phyloP scores from a whole-genome alignment of 2,797 vertebrate genomes.

The Macropus fuliginosus region DNA sequence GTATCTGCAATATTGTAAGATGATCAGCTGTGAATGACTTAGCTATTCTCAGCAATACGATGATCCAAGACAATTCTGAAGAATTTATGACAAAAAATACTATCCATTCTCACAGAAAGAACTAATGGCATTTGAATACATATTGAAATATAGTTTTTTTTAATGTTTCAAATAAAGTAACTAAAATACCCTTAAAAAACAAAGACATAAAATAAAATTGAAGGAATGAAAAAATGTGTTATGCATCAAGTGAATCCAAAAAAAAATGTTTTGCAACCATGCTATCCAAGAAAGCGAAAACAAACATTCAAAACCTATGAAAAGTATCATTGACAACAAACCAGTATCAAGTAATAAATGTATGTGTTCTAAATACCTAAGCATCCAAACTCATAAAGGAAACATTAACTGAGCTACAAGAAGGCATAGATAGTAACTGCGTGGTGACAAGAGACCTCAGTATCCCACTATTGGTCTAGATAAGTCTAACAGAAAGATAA shows the following conservation, averaged over 20 bases:
- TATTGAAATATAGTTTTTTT: too few species aligned
- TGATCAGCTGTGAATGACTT: too few species aligned
- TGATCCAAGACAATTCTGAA: too few species aligned
- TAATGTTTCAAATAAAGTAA: too few species aligned
- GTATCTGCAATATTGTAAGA: too few species aligned
- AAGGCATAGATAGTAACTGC: background rate
- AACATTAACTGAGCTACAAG: background rate
- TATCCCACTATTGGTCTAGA: background rate
- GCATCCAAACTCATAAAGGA: background rate
- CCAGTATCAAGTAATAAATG: background rate
- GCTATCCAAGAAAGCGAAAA: background rate
- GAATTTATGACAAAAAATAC: too few species aligned
- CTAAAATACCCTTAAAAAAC: too few species aligned
- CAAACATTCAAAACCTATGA: background rate
- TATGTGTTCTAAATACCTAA: background rate
- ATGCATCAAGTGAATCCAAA: too few species aligned
- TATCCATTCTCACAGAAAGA: too few species aligned
- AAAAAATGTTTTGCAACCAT: background rate
- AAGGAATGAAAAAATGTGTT: background rate
- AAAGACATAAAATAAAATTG: background rate
- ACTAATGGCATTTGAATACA: too few species aligned
- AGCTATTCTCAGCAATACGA: too few species aligned
- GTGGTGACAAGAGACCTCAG: background rate
- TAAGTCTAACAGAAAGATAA: background rate
- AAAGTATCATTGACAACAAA: background rate